Evolutionary conservation across 2,797 vertebrate species (phyloP), one percentile per base, ranked within the genome.

Genomic region (Nannoperca obscura): DNA sequence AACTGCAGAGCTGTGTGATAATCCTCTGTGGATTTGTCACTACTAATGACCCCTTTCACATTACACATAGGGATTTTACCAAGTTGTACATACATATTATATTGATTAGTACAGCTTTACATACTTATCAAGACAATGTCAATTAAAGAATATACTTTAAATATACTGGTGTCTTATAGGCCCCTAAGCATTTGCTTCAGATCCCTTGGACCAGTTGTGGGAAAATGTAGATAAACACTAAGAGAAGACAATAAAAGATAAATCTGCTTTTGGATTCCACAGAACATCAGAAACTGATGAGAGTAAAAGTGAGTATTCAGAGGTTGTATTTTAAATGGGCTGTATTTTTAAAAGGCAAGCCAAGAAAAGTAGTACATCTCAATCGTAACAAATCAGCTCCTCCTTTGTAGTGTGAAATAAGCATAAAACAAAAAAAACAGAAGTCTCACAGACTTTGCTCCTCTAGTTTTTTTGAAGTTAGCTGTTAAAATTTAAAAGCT

Each of bases 291-390:
- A 32, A 62, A 53, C 2, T 19, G 8, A 65, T 70, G 17, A 49
- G n/a, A 24, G 8, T 72, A 20, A 64, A 22, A 24, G 20, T 27
- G 14, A 50, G n/a, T 49, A n/a, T 30, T 54, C 8, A 53, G 5
- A 19, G 27, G 3, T 34, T 52, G 13, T 52, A 44, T 75, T 79
- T 67, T 17, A 66, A 10, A 12, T 74, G 34, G 42, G 32, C 44
- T 42, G 27, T 38, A 12, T 74, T 40, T 49, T 38, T 50, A 34
- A 7, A 52, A 17, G 34, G 34, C 19, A 34, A 74, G 34, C 17
- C 60, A 61, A 36, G 20, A 40, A 32, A 55, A 54, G 42, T 27
- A 67, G 71, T 53, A 38, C 30, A 46, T 53, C 34, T 61, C 9
- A 22, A 13, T 20, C 2, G 27, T 11, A 50, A 71, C 61, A 58